Base-by-base conservation (phyloP, 2,888 invertebrate genomes). In the Cenopis cana region DNA sequence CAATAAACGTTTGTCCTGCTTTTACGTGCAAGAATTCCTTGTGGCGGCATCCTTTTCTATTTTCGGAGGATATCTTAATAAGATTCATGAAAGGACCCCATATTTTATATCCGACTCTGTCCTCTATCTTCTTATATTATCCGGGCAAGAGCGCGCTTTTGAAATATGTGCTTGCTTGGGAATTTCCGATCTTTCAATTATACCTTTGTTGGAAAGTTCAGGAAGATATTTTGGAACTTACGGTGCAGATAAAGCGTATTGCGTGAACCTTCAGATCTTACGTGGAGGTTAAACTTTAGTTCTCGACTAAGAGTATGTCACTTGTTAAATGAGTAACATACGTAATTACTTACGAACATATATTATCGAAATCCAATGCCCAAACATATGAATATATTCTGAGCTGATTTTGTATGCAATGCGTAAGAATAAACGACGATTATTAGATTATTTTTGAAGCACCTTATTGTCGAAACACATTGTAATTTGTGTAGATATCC, bases 11-110 rank as follows among this genome's bases (percentile, higher is more conserved):
- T 75, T 75, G 77, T 86, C 86, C 79, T 78, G 52, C 77, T 87
- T 81, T n/a, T 73, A 41, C 80, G 33, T 41, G 10, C 0, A 4
- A 2, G 69, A 72, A 74, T 76, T 71, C 74, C 24, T 57, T 74
- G 81, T 86, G 79, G 80, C 81, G 81, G 75, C 77, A 73, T 91
- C 92, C 78, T 87, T 76, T 77, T 93, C 92, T 73, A 89, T 94
- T 94, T 94, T 94, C 89, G 93, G 91, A 93, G 95, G 95, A 95
- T 95, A 95, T 95, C 95, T 95, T 96, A 96, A 96, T 96, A 96
- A 96, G 96, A 96, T 96, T 96, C 96, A 96, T 96, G 96, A 96
- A 96, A 95, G 96, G 95, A 94, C 95, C 95, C 95, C 95, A 96
- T 96, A 96, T 96, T 96, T 96, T 96, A 96, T 95, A 95, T 95